Evolutionary conservation across 2,113 vertebrate genomes (phyloP).

Genomic region (Lucifuga dentata): DNA sequence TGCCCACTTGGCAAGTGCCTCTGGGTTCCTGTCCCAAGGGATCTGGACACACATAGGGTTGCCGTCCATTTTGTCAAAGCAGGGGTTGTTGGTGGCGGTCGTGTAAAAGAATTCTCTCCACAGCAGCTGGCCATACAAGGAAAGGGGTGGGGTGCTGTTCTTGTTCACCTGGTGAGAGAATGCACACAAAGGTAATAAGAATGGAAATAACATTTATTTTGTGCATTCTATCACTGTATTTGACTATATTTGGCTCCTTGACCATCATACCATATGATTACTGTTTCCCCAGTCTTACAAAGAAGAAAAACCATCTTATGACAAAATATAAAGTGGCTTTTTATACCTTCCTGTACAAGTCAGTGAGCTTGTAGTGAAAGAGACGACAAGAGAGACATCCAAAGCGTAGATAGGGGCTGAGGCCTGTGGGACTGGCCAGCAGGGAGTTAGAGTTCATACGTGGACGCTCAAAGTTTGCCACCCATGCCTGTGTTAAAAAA

Average conservation of each 20-base stretch:
- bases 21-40: conserved; percentile 95
- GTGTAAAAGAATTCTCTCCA: conserved; percentile 99
- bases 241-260: background rate
- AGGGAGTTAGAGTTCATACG: conserved; percentile 95
- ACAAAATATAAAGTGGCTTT: background rate
- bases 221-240: no score
- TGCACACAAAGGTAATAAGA: background rate
- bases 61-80: conserved; percentile 98
- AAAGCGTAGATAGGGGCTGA: conserved; percentile 95
- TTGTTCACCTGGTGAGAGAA: conserved; percentile 88
- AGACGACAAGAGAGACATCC: conserved; percentile 96
- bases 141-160: conserved; percentile 91
- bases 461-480: conserved; percentile 95
- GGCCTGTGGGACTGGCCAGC: conserved; percentile 93
- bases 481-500: conserved; percentile 97
- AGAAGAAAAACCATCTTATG: background rate
- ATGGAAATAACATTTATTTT: no score
- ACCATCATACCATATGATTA: background rate
- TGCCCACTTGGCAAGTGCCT: conserved; percentile 97
- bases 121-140: conserved; percentile 93
- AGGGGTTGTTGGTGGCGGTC: conserved; percentile 93
- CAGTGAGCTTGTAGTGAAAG: conserved; percentile 95
- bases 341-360: conserved; percentile 94
- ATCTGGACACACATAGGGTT: conserved; percentile 97
- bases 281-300: background rate